Base-by-base conservation (phyloP, 2,797 vertebrate species). In the Distichodus sexfasciatus region DNA sequence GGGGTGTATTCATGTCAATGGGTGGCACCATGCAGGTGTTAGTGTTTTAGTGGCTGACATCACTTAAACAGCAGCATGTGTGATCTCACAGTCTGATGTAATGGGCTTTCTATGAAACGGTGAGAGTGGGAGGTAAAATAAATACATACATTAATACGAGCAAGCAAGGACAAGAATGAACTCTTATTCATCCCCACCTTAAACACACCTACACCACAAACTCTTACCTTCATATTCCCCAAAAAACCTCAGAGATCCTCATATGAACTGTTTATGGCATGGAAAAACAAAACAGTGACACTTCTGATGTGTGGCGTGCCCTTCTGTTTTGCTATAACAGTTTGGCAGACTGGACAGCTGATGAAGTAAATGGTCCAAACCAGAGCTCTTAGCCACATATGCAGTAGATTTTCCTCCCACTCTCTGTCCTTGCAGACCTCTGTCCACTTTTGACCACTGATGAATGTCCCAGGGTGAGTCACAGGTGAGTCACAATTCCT, bases 61-160 rank as follows among this genome's bases (percentile, higher is more conserved):
- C 50, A 76, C 69, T 76, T 33, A 23, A 19, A 68, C 29, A 73
- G 47, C 54, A 50, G 33, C 43, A 66, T 66, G 74, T 67, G 72
- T 80, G 79, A 85, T 79, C 71, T 86, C 78, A 85, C 71, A 47
- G 38, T 12, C 75, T 83, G 79, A 86, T 67, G 77, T 83, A 70
- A 88, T 78, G 68, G 68, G 36, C 53, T 72, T 26, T 2, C 19
- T 69, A 55, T 61, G 46, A 55, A 63, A 19, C 14, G 3, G 71
- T 17, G 62, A 53, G 28, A 60, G 44, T 8, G 2, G 50, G 65
- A 59, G 48, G 46, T 71, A 69, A 66, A 60, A 69, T 43, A 76
- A 73, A 80, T 41, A 71, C 10, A 68, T 21, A 23, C 6, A 59
- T 40, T 40, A 35, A 63, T 28, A 62, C 68, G 17, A 4, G 3